Base-by-base conservation (phyloP, 2,113 vertebrate species). In the Tenebrosternarchus preto region DNA sequence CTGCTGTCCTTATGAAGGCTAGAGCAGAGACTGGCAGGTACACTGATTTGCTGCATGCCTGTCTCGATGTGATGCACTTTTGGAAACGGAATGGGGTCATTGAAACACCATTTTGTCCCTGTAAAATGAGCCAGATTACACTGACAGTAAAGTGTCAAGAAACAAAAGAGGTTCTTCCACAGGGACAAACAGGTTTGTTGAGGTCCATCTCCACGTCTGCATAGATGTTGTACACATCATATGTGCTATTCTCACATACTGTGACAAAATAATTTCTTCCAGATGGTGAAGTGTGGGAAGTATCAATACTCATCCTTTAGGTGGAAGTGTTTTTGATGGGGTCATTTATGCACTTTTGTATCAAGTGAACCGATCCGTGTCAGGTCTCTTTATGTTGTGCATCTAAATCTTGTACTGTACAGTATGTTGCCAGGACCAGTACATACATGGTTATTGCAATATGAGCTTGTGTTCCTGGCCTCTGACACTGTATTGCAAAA, bases 1-100 rank as follows among this genome's bases (percentile, higher is more conserved):
- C 94, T 98, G 82, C 92, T 91, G 85, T 88, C 85, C 68, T 85
- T 92, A 90, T 93, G 88, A 92, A 90, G 53, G 12, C 24, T 69
- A 39, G 50, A 31, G n/a, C 59, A 80, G 25, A 56, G 27, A 80
- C 3, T 33, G 22, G 66, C 4, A 0, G 33, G 22, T 43, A 53
- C n/a, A 72, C 67, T 61, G 27, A 22, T 55, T 43, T 33, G 59
- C 46, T 74, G 71, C 70, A 67, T 80, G 78, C 19, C 55, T 64
- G 77, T 80, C 33, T 76, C 25, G 46, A 76, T 63, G 72, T 83
- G 55, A 67, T 57, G 69, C 75, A 59, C 57, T 78, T 77, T 57
- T 57, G n/a, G 5, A 73, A 64, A 22, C 11, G 12, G 31, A 69
- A 60, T 19, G 64, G 56, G 76, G 64, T 69, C 17, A 16, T 39